These are phyloP conservation scores for Myotis yumanensis DNA, from an alignment of 2,113 vertebrate genomes.

Conservation along the genomic window DNA sequence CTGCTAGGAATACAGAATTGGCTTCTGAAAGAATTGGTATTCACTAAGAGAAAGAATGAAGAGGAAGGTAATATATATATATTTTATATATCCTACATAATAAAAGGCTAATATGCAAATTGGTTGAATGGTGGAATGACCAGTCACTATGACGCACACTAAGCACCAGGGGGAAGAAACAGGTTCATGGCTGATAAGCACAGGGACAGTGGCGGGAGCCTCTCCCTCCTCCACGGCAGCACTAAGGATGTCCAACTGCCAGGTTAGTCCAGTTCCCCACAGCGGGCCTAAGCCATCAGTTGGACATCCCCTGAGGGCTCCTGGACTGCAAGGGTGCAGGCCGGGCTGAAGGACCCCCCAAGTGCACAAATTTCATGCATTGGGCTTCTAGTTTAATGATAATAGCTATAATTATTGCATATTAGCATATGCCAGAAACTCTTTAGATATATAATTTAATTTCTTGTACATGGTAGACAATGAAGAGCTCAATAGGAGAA, in stretches of 20 bases:
- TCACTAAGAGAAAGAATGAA: background rate
- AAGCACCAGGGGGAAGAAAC: no score
- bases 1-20: background rate
- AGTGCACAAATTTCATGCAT: no score
- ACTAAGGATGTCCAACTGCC: no score
- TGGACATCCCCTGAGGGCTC: no score
- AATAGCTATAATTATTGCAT: background rate
- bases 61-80: background rate
- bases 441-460: background rate
- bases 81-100: background rate
- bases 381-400: background rate
- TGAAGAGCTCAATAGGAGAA: background rate
- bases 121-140: no score
- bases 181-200: accelerated
- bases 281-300: no score
- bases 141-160: no score
- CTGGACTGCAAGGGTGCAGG: no score
- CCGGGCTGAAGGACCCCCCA: no score
- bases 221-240: no score
- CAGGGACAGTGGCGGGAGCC: no score
- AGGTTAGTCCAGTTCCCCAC: accelerated
- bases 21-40: background rate
- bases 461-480: background rate
- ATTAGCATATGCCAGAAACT: background rate
- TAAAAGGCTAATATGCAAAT: no score